Evolutionary conservation across 2,113 vertebrate species (phyloP).

Genomic region (Damaliscus lunatus): DNA sequence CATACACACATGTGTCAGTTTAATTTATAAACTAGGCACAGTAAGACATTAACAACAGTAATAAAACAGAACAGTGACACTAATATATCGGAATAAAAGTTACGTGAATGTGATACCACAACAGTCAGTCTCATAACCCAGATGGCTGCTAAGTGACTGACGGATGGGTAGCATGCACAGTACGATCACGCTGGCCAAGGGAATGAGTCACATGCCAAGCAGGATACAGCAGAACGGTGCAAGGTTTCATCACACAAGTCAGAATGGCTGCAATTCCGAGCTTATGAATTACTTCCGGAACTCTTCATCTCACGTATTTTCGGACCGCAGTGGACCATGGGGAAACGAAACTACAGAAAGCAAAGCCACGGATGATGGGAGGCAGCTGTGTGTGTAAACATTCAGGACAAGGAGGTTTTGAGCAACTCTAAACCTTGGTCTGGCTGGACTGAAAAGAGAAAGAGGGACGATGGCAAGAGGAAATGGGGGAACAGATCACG

Average conservation of each 20-base stretch:
- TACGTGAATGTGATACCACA: not conserved
- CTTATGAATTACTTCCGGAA: not conserved
- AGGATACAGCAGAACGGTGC: not conserved
- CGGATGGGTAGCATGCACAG: not conserved
- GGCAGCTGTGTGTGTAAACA: not conserved
- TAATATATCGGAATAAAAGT: not conserved
- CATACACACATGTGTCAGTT: not conserved
- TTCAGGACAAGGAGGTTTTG: not conserved
- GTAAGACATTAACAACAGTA: not conserved
- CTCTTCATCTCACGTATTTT: not conserved
- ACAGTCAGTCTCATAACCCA: not conserved
- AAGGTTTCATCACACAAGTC: not conserved
- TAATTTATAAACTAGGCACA: not conserved
- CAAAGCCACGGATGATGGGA: not conserved
- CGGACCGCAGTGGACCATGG: not conserved
- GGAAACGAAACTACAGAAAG: not conserved
- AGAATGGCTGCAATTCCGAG: not conserved
- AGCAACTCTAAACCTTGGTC: not conserved
- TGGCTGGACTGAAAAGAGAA: not conserved
- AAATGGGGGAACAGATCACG: not conserved
- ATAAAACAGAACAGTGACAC: not conserved
- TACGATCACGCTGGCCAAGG: not conserved
- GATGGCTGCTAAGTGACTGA: not conserved
- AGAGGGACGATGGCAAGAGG: not conserved
- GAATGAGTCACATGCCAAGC: not conserved